phyloP scores from a whole-genome alignment of 2,888 invertebrate genomes.

The Liodrosophila aerea region DNA sequence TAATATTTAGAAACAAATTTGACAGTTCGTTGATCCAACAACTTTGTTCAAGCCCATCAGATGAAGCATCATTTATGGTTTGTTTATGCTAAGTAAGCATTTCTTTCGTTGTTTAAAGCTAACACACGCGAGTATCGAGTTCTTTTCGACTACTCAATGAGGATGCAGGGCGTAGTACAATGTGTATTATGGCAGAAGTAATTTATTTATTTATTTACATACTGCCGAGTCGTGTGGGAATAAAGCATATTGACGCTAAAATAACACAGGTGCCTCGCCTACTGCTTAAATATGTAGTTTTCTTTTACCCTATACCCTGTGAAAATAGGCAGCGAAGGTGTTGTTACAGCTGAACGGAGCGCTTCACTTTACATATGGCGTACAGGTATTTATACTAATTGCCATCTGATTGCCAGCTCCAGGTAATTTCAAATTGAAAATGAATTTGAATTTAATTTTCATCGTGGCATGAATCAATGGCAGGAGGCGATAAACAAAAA shows the following conservation, averaged over 20 bases:
- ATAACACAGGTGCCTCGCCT: slow-evolving; percentile 54
- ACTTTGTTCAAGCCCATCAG: slow-evolving; percentile 7
- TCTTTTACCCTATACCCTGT: slow-evolving; percentile 10
- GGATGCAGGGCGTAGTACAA: no score
- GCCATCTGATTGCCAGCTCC: slow-evolving; percentile 31
- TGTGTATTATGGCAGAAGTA: slow-evolving; percentile 24
- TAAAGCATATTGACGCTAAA: slow-evolving; percentile 53
- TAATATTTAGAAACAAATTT: slow-evolving; percentile 3
- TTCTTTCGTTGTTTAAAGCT: slow-evolving; percentile 14
- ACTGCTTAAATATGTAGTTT: slow-evolving; percentile 15
- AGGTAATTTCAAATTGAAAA: slow-evolving; percentile 35
- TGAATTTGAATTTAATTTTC: slow-evolving; percentile 23
- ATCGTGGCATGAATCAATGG: slow-evolving; percentile 46
- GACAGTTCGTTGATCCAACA: slow-evolving; percentile 38
- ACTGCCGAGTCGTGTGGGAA: slow-evolving; percentile 35
- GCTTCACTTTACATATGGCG: not conserved
- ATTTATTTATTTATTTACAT: slow-evolving; percentile 43
- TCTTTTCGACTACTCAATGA: no score
- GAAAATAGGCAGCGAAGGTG: no score
- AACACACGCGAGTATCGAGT: slow-evolving; percentile 6
- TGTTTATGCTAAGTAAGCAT: slow-evolving; percentile 33
- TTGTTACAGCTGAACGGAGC: no score
- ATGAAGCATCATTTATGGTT: slow-evolving; percentile 10
- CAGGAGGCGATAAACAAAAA: slow-evolving; percentile 47
- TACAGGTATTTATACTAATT: no score